Percentiles rank a stretch among this genome's conserved stretches.
phyloP scores from a whole-genome alignment of 2,797 vertebrate genomes.

The Phoebastria nigripes region DNA sequence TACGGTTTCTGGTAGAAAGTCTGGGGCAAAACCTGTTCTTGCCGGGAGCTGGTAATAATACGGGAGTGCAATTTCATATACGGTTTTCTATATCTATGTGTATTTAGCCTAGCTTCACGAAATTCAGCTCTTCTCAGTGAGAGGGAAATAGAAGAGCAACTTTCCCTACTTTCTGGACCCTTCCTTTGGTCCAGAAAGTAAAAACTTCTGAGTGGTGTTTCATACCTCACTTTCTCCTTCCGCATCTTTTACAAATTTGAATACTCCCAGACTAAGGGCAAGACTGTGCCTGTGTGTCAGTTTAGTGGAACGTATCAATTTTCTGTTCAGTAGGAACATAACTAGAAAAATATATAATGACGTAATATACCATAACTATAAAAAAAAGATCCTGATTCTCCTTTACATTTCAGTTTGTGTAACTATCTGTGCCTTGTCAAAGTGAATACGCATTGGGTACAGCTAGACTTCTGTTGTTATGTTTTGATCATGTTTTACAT shows the following conservation, averaged over 20 bases:
- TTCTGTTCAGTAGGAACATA: background rate
- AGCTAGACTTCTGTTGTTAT: background rate
- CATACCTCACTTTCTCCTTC: background rate
- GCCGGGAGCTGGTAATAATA: background rate
- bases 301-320: background rate
- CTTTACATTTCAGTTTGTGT: background rate
- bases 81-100: accelerated
- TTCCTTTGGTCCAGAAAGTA: background rate
- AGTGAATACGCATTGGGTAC: accelerated
- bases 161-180: background rate
- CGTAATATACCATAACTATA: background rate
- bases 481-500: background rate
- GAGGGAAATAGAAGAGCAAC: background rate
- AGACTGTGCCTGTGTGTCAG: background rate
- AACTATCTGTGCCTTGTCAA: background rate
- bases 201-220: background rate
- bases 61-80: background rate
- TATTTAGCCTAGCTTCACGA: background rate
- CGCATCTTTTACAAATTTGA: background rate
- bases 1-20: background rate
- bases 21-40: background rate
- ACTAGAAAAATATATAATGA: background rate
- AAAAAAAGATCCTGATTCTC: background rate
- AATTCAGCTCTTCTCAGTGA: background rate
- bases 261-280: background rate